phyloP scores from a whole-genome alignment of 2,888 invertebrate genomes.

The Hirtodrosophila histrioides region DNA sequence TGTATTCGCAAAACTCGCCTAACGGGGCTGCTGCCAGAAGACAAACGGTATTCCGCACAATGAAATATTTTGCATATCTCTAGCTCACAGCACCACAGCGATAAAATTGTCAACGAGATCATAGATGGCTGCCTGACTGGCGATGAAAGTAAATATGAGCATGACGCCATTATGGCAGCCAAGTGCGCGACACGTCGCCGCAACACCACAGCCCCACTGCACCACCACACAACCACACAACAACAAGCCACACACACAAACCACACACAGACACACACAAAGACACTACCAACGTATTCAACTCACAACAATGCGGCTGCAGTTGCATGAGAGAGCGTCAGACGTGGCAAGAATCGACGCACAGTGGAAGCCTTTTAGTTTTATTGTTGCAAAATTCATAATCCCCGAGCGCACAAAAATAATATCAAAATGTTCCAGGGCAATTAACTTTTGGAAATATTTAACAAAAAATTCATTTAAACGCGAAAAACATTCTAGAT shows the following conservation, averaged over 20 bases:
- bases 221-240: background rate
- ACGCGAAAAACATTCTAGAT: too few species aligned
- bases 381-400: too few species aligned
- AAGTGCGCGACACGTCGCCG: slow-evolving; percentile 62
- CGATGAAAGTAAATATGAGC: slow-evolving; percentile 80
- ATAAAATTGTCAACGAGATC: slow-evolving; percentile 81
- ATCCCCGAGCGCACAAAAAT: too few species aligned
- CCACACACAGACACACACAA: background rate
- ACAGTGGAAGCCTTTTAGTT: too few species aligned
- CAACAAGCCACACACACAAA: slow-evolving; percentile 12
- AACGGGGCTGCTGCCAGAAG: slow-evolving; percentile 22
- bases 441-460: too few species aligned
- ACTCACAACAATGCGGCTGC: slow-evolving; percentile 31
- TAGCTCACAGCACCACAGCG: slow-evolving; percentile 57
- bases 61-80: slow-evolving; percentile 79
- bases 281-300: background rate
- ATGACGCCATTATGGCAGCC: slow-evolving; percentile 77
- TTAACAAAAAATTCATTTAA: too few species aligned
- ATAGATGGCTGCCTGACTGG: slow-evolving; percentile 63
- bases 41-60: slow-evolving; percentile 65
- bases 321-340: slow-evolving; percentile 15
- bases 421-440: too few species aligned
- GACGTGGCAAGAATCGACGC: background rate
- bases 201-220: slow-evolving; percentile 22
- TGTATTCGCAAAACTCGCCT: slow-evolving; percentile 2